Evolutionary conservation across 2,888 invertebrate species (phyloP).

Genomic region (Hirtodrosophila cameraria): DNA sequence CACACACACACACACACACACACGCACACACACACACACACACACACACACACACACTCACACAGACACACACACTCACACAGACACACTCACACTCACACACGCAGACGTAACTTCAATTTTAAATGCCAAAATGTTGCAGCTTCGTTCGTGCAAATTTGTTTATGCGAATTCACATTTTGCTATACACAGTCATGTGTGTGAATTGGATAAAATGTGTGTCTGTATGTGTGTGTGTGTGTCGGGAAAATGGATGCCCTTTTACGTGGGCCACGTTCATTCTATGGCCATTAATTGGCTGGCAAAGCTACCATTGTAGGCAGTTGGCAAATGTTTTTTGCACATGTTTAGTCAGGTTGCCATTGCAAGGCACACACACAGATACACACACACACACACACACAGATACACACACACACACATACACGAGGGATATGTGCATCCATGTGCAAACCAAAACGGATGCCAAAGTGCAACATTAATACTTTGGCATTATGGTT

Average conservation of each 20-base stretch:
- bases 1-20: constrained; percentile 4
- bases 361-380: not conserved
- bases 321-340: constrained; percentile 49
- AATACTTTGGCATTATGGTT: constrained; percentile 66
- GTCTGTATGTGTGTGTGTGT: constrained; percentile 6
- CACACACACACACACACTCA: constrained; percentile 7
- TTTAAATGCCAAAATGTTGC: constrained; percentile 65
- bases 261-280: constrained; percentile 23
- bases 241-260: constrained; percentile 8
- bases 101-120: constrained; percentile 48
- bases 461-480: constrained; percentile 52
- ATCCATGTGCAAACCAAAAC: constrained; percentile 16
- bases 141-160: constrained; percentile 67
- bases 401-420: no score
- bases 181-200: constrained; percentile 9
- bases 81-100: constrained; percentile 11
- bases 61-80: constrained; percentile 3
- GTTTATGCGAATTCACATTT: constrained; percentile 62
- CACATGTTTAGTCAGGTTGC: constrained; percentile 34
- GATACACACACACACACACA: not conserved
- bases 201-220: not conserved
- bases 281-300: constrained; percentile 57
- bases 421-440: constrained; percentile 1
- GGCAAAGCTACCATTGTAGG: constrained; percentile 31
- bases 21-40: not conserved